phyloP scores from a whole-genome alignment of 1,140 invertebrate genomes.

The Sitobion miscanthi region DNA sequence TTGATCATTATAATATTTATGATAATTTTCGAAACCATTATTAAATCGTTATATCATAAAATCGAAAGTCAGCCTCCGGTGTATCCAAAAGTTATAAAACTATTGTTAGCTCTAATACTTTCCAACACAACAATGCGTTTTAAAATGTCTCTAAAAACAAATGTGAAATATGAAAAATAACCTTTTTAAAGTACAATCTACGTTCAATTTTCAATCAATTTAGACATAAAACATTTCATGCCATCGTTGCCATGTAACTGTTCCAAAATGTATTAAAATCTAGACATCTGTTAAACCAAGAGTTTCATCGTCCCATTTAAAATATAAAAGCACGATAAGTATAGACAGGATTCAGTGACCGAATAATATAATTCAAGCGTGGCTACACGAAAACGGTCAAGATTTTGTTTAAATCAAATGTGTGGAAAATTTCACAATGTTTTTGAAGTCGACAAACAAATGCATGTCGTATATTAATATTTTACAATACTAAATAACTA shows the following conservation, averaged over 20 bases:
- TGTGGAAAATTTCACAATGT: not conserved
- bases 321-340: not conserved
- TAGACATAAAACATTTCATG: not conserved
- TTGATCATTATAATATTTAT: not conserved
- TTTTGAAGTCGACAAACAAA: not conserved
- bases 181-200: not conserved
- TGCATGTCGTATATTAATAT: not conserved
- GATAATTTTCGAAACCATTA: not conserved
- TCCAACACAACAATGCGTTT: not conserved
- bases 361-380: slow-evolving; percentile 1
- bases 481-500: not conserved
- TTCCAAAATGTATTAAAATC: not conserved
- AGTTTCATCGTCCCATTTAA: not conserved
- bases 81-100: not conserved
- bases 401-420: not conserved
- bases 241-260: not conserved
- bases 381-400: not conserved
- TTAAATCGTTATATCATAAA: not conserved
- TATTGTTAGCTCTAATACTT: not conserved
- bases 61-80: not conserved
- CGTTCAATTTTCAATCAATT: not conserved
- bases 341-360: not conserved
- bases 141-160: not conserved
- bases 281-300: not conserved
- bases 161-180: not conserved